Evolutionary conservation across 2,888 invertebrate species (phyloP), one percentile per base, ranked within the genome.

Genomic region (Athalia cordata): DNA sequence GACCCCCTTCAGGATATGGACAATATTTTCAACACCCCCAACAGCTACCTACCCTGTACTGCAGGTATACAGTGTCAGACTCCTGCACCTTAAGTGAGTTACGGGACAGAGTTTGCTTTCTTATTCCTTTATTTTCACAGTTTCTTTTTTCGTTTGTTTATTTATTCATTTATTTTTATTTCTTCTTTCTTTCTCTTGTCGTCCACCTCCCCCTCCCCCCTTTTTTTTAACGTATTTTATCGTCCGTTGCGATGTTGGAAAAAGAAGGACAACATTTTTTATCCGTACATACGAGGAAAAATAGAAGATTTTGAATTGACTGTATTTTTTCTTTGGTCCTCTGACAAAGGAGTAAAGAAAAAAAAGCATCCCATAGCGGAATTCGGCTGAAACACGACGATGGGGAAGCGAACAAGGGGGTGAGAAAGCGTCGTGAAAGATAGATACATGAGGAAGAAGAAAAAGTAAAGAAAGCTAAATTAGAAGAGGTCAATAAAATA

Each of bases 31-130:
- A 68, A 61, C 50, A 50, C 45, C 29, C 13, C 66, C 77, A 61
- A 67, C 29, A 29, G 29, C 29, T 29, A 29, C 29, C 29, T 29
- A 29, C 29, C 29, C 29, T 29, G 29, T 29, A 29, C 29, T 29
- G 29, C 29, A 50, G 59, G 77, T 72, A 57, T 74, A 78, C 52
- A n/a, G 78, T 65, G 57, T 57, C 70, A 62, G 62, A 79, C 79
- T 79, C 81, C 29, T 29, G 29, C 81, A 78, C 64, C 81, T 82
- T 84, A 83, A 84, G 81, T 83, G 82, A 84, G 82, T 84, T 84
- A 84, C 81, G 59, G 76, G 79, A 79, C 80, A 77, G 62, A 62
- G 61, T 75, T 80, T 77, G 29, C 67, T 77, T 82, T 79, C 77
- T 65, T 70, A 45, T 47, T 47, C 78, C 55, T 55, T 43, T 67